These are phyloP conservation scores for Felis catus DNA, from an alignment of 2,113 vertebrate genomes.

Conservation along the genomic window F.catus_Fca126_mat1.0 CM031414.1:80268001-80268500, in stretches of 20 bases:
- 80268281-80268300: background rate
- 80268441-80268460: background rate
- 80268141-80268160: background rate
- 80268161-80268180: background rate
- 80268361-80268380: background rate
- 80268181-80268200: background rate
- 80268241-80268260: background rate
- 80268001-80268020: background rate
- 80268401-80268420: background rate
- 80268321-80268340: background rate
- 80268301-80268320: background rate
- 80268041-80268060: background rate
- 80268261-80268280: background rate
- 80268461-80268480: conserved; percentile 49
- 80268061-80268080: conserved; percentile 10
- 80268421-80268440: background rate
- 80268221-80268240: background rate
- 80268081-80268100: background rate
- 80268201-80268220: background rate
- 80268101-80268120: background rate
- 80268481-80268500: conserved; percentile 26
- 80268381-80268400: background rate
- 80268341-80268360: background rate
- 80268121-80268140: background rate
- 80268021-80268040: conserved; percentile 8